Conservation (phyloP, 2,797 vertebrate genomes). For the Karalla daura region DNA sequence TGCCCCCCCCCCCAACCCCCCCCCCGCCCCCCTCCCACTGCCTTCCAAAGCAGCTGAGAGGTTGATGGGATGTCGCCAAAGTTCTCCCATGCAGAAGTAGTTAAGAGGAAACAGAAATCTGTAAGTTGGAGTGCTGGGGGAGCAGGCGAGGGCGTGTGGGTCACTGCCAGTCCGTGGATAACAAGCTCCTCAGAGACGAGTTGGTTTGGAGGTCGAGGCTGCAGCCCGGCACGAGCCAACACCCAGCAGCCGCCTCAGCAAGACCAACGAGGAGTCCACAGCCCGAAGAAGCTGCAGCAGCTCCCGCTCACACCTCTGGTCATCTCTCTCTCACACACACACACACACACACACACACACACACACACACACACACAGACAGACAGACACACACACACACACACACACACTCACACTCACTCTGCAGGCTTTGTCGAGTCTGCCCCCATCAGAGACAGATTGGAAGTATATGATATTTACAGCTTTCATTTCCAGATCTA, state of each 20-base stretch:
- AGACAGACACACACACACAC: too few species aligned
- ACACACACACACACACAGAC: too few species aligned
- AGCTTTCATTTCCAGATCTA: slow-evolving; percentile 13
- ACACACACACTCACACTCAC: too few species aligned
- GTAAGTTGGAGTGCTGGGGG: slow-evolving; percentile 46
- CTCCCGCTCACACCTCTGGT: too few species aligned
- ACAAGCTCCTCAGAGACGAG: slow-evolving; percentile 77
- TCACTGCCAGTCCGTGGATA: slow-evolving; percentile 71
- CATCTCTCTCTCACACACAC: too few species aligned
- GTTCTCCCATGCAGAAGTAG: slow-evolving; percentile 12
- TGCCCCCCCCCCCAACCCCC: too few species aligned
- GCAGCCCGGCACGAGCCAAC: slow-evolving; percentile 62
- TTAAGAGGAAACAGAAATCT: slow-evolving; percentile 1
- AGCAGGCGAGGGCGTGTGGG: slow-evolving; percentile 53
- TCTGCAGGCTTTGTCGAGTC: slow-evolving; percentile 2
- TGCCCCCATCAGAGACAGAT: slow-evolving; percentile 11
- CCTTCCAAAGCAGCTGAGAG: neutral
- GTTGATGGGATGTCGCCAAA: slow-evolving; percentile 3
- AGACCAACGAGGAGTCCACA: too few species aligned
- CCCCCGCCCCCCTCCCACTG: too few species aligned
- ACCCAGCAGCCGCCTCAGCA: too few species aligned
- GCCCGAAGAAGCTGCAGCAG: too few species aligned
- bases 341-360: too few species aligned
- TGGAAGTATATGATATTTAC: slow-evolving; percentile 29
- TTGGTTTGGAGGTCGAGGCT: slow-evolving; percentile 55